Conservation (phyloP, 2,888 invertebrate genomes). For the Drosophila buzzatii region DNA sequence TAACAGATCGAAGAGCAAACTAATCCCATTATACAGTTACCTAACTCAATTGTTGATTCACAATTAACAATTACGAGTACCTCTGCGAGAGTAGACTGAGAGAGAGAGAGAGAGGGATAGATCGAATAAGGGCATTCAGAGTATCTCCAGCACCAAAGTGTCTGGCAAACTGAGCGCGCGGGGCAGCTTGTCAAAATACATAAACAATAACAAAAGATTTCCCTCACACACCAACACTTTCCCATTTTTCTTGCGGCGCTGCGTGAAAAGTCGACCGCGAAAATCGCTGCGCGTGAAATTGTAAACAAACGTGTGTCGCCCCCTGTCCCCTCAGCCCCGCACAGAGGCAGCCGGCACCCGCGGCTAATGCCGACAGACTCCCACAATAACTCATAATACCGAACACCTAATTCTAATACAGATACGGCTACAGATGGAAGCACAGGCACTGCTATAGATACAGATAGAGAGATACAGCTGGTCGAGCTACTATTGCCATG, state of each 20-base stretch:
- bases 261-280: slow-evolving; percentile 79
- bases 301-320: slow-evolving; percentile 68
- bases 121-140: background rate
- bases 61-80: slow-evolving; percentile 12
- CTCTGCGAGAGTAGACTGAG: background rate
- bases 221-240: slow-evolving; percentile 71
- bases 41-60: slow-evolving; percentile 21
- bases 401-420: slow-evolving; percentile 38
- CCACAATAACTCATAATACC: slow-evolving; percentile 79
- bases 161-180: slow-evolving; percentile 72
- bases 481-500: slow-evolving; percentile 42
- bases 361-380: slow-evolving; percentile 73
- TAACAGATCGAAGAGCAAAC: slow-evolving; percentile 10
- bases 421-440: slow-evolving; percentile 23
- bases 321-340: background rate
- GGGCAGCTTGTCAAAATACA: slow-evolving; percentile 84
- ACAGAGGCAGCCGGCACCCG: slow-evolving; percentile 57
- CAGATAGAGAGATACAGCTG: slow-evolving; percentile 5
- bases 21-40: slow-evolving; percentile 7
- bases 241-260: slow-evolving; percentile 60
- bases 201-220: slow-evolving; percentile 82
- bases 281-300: slow-evolving; percentile 78
- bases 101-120: background rate
- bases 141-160: slow-evolving; percentile 66
- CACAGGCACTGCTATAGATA: slow-evolving; percentile 11